phyloP scores from a whole-genome alignment of 2,888 invertebrate species.

The Drosophila incognita region DNA sequence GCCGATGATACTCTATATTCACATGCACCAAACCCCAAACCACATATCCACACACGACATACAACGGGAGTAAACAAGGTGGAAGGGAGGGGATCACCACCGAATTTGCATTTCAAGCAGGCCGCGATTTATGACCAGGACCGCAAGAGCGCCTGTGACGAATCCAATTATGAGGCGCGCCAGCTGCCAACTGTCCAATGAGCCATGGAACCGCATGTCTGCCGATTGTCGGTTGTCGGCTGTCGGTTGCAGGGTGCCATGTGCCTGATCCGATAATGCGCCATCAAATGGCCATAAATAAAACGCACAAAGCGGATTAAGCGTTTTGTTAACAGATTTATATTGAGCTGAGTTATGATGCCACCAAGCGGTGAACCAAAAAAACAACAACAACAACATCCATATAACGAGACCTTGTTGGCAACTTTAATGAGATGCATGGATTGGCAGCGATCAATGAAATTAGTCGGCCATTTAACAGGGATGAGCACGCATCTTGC shows the following conservation, averaged over 20 bases:
- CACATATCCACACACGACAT: constrained; percentile 5
- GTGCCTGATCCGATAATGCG: constrained; percentile 75
- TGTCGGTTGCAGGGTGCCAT: constrained; percentile 54
- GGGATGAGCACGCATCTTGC: constrained; percentile 4
- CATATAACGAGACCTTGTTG: constrained; percentile 27
- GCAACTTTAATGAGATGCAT: constrained; percentile 52
- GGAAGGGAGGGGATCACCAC: constrained; percentile 7
- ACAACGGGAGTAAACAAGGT: constrained; percentile 3
- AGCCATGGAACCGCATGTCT: constrained; percentile 28
- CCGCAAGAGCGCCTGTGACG: constrained; percentile 69
- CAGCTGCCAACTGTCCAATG: constrained; percentile 71
- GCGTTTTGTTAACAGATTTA: constrained; percentile 79
- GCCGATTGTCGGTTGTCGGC: background rate
- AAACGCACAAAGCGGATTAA: constrained; percentile 77
- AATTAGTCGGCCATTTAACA: constrained; percentile 32
- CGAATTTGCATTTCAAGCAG: constrained; percentile 79
- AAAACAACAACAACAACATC: background rate
- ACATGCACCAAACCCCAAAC: constrained; percentile 21
- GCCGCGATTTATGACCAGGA: constrained; percentile 76
- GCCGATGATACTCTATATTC: constrained; percentile 68
- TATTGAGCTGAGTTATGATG: constrained; percentile 74
- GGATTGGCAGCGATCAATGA: constrained; percentile 40
- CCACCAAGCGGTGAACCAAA: constrained; percentile 28
- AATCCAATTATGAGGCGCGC: constrained; percentile 80
- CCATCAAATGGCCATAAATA: constrained; percentile 79